Evolutionary conservation across 1,140 invertebrate genomes (phyloP), one percentile per base, ranked within the genome.

Genomic region (Bilobella aurantiaca): DNA sequence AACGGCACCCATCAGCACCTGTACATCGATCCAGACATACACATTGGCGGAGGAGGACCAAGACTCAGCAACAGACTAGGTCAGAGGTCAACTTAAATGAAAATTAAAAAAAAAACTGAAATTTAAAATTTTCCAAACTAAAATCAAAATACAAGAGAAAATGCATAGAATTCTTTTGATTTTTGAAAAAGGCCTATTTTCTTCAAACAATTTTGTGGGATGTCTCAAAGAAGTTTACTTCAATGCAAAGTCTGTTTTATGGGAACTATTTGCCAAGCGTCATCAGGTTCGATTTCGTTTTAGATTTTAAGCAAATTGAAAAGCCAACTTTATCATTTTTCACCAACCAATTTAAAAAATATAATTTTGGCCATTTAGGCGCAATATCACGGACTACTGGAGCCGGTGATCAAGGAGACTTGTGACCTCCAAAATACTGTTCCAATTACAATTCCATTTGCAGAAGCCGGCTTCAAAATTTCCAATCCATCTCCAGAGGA

Each of bases 11-110:
- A 85, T 70, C 84, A 85, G 69, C 86, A 91, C 75, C 81, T 95
- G 64, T 89, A 91, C 68, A 90, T 96, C 53, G 92, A 96, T 80
- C 91, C 93, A 3, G 88, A 92, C 76, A 90, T 94, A 69, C 94
- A 93, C 74, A 89, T 95, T 68, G 91, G 91, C 16, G 89, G 89
- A 21, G 70, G 70, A 37, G 89, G 89, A 16, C 86, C 89, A 1
- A 86, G 88, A 71, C 75, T 88, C 27, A 81, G 70, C 23, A 89
- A 90, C 75, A 74, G 74, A 63, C 71, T 73, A 69, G 75, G 75
- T 76, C 53, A 70, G 42, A 1, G 8, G 21, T 56, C 8, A 23
- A 23, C 53, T 59, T 64, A 16, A n/a, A 59, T 32, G 2, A 59
- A 30, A 65, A 37, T 60, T 23, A n/a, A 42, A 12, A 42, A 42